Base-by-base conservation (phyloP, 2,888 invertebrate genomes). In the Clitarchus hookeri region DNA sequence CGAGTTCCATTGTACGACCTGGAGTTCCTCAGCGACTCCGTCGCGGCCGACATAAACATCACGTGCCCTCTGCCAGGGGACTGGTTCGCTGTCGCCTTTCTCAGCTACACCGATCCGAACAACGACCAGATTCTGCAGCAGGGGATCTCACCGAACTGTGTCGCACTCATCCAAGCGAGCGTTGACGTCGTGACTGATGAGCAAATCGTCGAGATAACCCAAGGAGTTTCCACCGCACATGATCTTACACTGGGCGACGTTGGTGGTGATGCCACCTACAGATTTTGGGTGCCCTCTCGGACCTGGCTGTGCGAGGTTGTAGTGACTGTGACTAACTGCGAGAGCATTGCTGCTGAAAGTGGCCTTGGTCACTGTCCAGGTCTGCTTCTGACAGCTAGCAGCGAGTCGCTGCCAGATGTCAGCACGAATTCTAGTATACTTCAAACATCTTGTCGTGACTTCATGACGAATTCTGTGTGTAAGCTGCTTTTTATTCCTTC, bases 31-130 rank as follows among this genome's bases (percentile, higher is more conserved):
- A 91, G 91, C 44, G 89, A 91, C 88, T 89, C 89, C 78, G 86
- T 83, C 19, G 88, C 89, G 27, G 86, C 88, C 9, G 86, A 85
- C 25, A 87, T 89, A 85, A 88, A 88, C 9, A 89, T 91, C 12
- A 89, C 89, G 82, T 90, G 90, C 86, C 91, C 91, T 26, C 85
- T 89, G 23, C 94, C 96, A 0, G 97, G 97, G 0, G 95, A 95
- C 89, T 97, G 97, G 96, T 97, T 95, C 92, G 96, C 95, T 0
- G 93, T 96, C 85, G 95, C 95, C 12, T 97, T 96, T 91, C 93
- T 96, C 87, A 94, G 95, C 86, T 96, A 96, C 94, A 93, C 94
- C 84, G 95, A 96, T 92, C 96, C 96, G 4, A 94, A 94, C 88
- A 92, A 92, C 78, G 94, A 95, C 89, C 94, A 95, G 88, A 96